A percentile compares a stretch with the other conserved stretches of the same genome.
Evolutionary conservation across 2,113 vertebrate species (phyloP).

Genomic region (Ramphastos sulfuratus): DNA sequence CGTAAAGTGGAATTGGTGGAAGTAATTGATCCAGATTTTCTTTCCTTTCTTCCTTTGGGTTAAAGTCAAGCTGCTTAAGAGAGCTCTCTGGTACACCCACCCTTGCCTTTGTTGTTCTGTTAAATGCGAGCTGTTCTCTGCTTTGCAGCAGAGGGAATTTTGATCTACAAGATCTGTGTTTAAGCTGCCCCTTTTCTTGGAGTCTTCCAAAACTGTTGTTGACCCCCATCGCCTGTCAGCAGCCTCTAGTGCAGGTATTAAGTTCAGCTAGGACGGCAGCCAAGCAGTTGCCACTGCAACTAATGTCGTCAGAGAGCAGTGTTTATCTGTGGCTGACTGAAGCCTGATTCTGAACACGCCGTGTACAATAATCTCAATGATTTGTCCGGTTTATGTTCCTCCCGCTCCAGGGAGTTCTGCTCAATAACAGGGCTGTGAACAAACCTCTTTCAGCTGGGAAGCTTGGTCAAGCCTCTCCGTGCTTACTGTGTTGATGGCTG

Average conservation of each 20-base stretch:
- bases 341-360: neutral
- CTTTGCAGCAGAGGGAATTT: neutral
- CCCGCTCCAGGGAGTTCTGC: neutral
- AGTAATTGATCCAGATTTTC: conserved; percentile 22
- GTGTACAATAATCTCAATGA: neutral
- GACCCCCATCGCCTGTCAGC: neutral
- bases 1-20: neutral
- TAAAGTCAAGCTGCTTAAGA: conserved; percentile 26
- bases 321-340: conserved; percentile 33
- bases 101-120: neutral
- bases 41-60: conserved; percentile 9
- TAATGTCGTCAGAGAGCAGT: conserved; percentile 38
- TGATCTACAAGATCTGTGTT: neutral
- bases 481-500: neutral
- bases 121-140: neutral
- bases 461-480: neutral
- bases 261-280: conserved; percentile 59
- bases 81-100: neutral
- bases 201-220: neutral
- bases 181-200: neutral
- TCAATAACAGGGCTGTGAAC: neutral
- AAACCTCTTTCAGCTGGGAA: neutral
- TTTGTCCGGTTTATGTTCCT: neutral
- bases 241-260: conserved; percentile 46
- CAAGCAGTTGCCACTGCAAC: conserved; percentile 46